Evolutionary conservation across 2,797 vertebrate species (phyloP), one percentile per base, ranked within the genome.

Genomic region (Anguilla anguilla): DNA sequence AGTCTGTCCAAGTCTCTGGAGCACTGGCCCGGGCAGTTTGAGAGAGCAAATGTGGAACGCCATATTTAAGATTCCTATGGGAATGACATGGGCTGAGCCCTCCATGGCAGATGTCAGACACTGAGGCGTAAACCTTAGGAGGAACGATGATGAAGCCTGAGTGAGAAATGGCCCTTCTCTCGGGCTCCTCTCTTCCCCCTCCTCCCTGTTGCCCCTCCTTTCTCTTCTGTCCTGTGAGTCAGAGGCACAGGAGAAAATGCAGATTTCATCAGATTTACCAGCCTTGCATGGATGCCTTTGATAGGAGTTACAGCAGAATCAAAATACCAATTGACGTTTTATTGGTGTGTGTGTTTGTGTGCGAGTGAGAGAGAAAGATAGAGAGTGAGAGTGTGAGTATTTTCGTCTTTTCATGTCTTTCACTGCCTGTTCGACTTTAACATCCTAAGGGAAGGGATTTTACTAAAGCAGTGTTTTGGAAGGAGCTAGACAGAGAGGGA

Each of bases 401-500:
- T 69, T 69, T 69, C 6, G 9, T 28, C 28, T 69, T 69, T 69
- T 69, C 6, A 2, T 69, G 25, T n/a, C 10, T n/a, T 69, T 69
- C 64, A 10, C 64, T 28, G 64, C 25, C 25, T 25, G n/a, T 67
- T 67, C 7, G 64, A 67, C 64, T 28, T 67, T 4, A 69, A 69
- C 64, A 9, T n/a, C 64, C 64, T n/a, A 28, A 69, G 9, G 72
- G 31, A 77, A 3, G 35, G n/a, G n/a, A n/a, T 69, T 69, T 69
- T 28, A 72, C 74, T 22, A 35, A 77, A 39, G 35, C 46, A 25
- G 19, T 49, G 17, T 79, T 79, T 22, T 49, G 61, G 84, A 49
- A 17, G 39, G 43, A 15, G 46, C 9, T 17, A 39, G 85, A 86
- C 87, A 64, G 89, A 69, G 87, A 89, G 67, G 89, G 89, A 88